A percentile compares a stretch with the other conserved stretches of the same genome.
Evolutionary conservation across 2,113 vertebrate species (phyloP).

Genomic region (Hypomesus transpacificus): DNA sequence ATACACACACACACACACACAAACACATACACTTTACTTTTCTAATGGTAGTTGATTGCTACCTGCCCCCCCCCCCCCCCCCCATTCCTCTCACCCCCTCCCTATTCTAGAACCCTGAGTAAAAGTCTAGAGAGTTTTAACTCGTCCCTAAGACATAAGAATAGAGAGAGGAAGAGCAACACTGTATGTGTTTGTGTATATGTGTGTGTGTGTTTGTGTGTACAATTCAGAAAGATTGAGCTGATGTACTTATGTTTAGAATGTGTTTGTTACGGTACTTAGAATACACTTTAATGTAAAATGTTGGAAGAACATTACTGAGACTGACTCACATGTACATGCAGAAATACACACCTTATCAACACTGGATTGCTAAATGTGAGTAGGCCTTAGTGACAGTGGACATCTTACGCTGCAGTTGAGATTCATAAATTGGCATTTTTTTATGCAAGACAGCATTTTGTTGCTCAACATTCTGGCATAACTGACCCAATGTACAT

Average conservation of each 20-base stretch:
- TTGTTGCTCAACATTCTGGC: neutral
- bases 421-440: neutral
- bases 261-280: constrained; percentile 3
- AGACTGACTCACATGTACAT: constrained; percentile 40
- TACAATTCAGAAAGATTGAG: neutral
- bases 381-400: constrained; percentile 40
- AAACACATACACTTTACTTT: constrained; percentile 8
- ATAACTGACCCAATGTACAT: neutral
- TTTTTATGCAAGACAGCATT: neutral
- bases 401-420: constrained; percentile 40
- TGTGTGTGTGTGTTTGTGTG: constrained; percentile 2
- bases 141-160: constrained; percentile 66
- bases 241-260: constrained; percentile 23
- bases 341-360: constrained; percentile 39
- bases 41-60: neutral
- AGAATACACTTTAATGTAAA: constrained; percentile 42
- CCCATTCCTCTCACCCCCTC: constrained; percentile 62
- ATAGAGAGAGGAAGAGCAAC: constrained; percentile 54
- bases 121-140: constrained; percentile 72
- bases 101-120: constrained; percentile 77
- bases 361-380: constrained; percentile 23
- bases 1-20: constrained; percentile 31
- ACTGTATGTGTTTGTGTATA: constrained; percentile 36
- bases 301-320: constrained; percentile 44
- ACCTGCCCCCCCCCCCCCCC: constrained; percentile 43